These are phyloP conservation scores for Centropus bengalensis DNA, from an alignment of 2,113 vertebrate species.

Conservation along the genomic window DNA sequence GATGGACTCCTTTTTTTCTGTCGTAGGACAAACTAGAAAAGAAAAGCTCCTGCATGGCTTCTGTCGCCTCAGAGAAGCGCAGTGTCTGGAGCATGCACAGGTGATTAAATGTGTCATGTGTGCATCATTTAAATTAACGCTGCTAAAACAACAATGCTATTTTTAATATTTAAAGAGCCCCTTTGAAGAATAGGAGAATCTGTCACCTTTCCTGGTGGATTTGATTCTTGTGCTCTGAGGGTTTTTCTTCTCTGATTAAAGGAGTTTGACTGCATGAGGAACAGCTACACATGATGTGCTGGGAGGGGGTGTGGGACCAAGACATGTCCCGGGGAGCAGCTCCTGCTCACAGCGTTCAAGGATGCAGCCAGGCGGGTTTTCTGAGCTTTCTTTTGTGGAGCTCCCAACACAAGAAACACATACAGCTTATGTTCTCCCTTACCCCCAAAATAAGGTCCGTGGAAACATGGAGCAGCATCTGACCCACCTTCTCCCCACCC, in stretches of 20 bases:
- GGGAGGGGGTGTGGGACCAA: background rate
- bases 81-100: background rate
- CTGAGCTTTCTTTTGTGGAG: background rate
- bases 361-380: background rate
- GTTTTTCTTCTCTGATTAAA: constrained; percentile 63
- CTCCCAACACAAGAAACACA: background rate
- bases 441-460: background rate
- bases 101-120: constrained; percentile 10
- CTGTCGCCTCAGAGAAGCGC: rapidly evolving
- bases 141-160: constrained; percentile 65
- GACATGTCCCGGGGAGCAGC: background rate
- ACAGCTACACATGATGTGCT: background rate
- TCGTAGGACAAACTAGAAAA: background rate
- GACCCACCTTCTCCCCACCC: background rate
- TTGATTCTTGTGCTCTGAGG: constrained; percentile 41
- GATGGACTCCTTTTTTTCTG: background rate
- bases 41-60: background rate
- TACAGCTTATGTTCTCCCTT: background rate
- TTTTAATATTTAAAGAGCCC: constrained; percentile 72
- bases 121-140: constrained; percentile 53
- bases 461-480: background rate
- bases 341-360: background rate
- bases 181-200: constrained; percentile 61
- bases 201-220: constrained; percentile 64
- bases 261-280: background rate